Base-by-base conservation (phyloP, 2,113 vertebrate genomes). In the Coptodon bakossiorum region DNA sequence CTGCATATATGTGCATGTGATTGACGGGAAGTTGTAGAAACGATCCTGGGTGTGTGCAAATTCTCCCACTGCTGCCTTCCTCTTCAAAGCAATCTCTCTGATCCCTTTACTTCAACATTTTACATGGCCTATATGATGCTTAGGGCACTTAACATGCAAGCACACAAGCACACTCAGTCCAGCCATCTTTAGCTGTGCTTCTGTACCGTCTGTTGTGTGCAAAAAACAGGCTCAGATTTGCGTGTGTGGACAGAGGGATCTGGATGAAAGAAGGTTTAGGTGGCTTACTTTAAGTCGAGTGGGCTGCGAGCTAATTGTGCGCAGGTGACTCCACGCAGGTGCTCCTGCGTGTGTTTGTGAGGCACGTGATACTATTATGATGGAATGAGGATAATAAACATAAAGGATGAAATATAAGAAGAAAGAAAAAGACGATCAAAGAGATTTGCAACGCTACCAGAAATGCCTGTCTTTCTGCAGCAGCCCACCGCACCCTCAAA, bases 251-350 rank as follows among this genome's bases (percentile, higher is more conserved):
- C 57, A 88, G 22, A 34, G 40, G 68, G 38, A 48, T 84, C 38
- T 2, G 86, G 86, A 89, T 91, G 87, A 87, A 56, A 31, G 86
- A 61, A 11, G 36, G 86, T 54, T 87, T 86, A 71, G 38, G 29
- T 31, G 85, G 82, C 84, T 93, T 93, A 91, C 68, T 87, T 83
- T 82, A 71, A 84, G 86, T 2, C 12, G n/a, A 68, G 52, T 29
- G 80, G 48, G 9, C 9, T 12, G 84, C 3, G 2, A 38, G 52
- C 34, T 93, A 89, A 91, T 91, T 86, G 89, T 63, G 83, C 38
- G n/a, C 91, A 93, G 92, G 93, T 93, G 93, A 89, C 85, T 68
- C 40, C 54, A 54, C 31, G 27, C 93, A 94, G 93, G 94, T 94
- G 92, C 56, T 89, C 14, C 36, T 36, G 34, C 2, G 27, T 63